Evolutionary conservation across 92 coral and sea anemone genomes (phyloP).

Genomic region (Scolanthus callimorphus): DNA sequence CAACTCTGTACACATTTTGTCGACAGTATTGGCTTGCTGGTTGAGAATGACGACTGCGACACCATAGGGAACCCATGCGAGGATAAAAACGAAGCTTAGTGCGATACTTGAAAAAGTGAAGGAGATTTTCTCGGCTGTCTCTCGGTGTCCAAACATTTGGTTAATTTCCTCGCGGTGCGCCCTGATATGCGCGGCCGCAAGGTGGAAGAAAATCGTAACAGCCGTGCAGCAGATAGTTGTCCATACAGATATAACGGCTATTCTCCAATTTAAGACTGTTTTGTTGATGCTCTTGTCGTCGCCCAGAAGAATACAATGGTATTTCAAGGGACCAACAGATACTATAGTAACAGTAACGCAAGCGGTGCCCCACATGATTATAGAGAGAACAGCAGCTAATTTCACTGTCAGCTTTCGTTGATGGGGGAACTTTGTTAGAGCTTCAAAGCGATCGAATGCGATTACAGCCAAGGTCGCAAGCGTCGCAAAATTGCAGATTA

Average conservation of each 20-base stretch:
- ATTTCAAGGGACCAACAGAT: background rate
- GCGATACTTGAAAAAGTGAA: background rate
- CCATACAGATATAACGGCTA: background rate
- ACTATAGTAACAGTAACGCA: background rate
- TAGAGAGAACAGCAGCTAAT: background rate
- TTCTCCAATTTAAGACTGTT: background rate
- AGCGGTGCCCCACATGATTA: background rate
- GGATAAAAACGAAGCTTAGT: background rate
- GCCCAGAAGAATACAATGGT: background rate
- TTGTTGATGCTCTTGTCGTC: background rate
- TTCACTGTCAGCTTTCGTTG: slow-evolving; percentile 11
- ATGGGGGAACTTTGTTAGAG: slow-evolving; percentile 7
- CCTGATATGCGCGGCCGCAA: background rate
- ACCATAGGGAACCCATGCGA: background rate
- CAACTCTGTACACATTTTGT: background rate
- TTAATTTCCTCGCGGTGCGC: background rate
- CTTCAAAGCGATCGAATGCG: slow-evolving; percentile 1
- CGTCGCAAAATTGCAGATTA: background rate
- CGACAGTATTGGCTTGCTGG: background rate
- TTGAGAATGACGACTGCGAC: background rate
- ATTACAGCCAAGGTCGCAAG: slow-evolving; percentile 1
- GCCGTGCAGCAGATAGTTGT: background rate
- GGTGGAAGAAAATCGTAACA: background rate
- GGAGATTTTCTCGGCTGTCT: background rate
- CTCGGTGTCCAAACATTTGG: background rate